These are phyloP conservation scores for Lucifuga dentata DNA, from an alignment of 2,113 vertebrate species.

Conservation along the genomic window DNA sequence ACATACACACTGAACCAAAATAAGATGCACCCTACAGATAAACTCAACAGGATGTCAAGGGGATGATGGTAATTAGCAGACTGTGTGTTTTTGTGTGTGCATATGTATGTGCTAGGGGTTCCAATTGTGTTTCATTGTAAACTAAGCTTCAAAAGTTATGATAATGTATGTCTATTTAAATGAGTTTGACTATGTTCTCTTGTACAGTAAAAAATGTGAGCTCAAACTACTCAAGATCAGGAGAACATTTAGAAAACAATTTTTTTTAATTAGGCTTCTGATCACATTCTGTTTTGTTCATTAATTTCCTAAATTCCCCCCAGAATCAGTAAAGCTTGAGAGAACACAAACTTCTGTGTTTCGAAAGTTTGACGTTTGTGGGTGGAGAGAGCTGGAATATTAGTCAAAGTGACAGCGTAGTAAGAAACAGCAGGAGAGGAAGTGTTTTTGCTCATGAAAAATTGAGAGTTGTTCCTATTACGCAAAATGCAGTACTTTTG, in stretches of 20 bases:
- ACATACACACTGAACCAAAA: conserved; percentile 25
- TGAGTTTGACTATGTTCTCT: background rate
- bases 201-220: conserved; percentile 19
- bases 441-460: background rate
- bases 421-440: background rate
- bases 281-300: background rate
- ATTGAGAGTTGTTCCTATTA: background rate
- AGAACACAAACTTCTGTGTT: background rate
- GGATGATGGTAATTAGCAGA: background rate
- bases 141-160: too few species aligned
- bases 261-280: background rate
- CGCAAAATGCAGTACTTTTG: background rate
- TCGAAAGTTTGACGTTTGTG: background rate
- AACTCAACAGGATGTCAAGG: conserved; percentile 1
- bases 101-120: background rate
- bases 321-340: background rate
- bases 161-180: too few species aligned
- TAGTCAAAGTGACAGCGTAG: background rate
- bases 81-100: background rate
- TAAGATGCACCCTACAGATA: conserved; percentile 38
- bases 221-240: conserved; percentile 5
- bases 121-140: too few species aligned
- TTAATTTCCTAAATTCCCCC: conserved; percentile 2
- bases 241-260: too few species aligned
- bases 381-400: background rate